Evolutionary conservation across 2,888 invertebrate genomes (phyloP).

Genomic region (Aricia artaxerxes): DNA sequence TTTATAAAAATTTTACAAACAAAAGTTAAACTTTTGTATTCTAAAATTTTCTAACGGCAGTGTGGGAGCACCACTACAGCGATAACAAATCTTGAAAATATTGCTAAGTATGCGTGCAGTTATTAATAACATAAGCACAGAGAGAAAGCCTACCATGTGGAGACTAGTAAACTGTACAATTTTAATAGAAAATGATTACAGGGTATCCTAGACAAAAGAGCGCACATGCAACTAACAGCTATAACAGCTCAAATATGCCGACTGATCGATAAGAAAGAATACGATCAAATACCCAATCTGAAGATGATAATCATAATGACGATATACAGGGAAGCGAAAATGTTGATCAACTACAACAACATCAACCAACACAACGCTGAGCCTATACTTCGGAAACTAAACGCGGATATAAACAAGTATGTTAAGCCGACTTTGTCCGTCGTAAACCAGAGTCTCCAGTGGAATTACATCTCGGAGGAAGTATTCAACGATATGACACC

Average conservation of each 20-base stretch:
- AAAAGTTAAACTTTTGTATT: too few species aligned
- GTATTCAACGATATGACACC: conserved; percentile 56
- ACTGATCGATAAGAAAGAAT: conserved; percentile 1
- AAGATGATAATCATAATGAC: conserved; percentile 36
- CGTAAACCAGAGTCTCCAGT: conserved; percentile 60
- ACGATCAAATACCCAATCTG: conserved; percentile 19
- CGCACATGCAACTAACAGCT: background rate
- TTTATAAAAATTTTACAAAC: too few species aligned
- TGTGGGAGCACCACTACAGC: too few species aligned
- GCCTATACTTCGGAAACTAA: conserved; percentile 51
- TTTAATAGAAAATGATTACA: background rate
- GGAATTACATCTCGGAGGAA: conserved; percentile 56
- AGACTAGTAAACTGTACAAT: background rate
- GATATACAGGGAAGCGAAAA: conserved; percentile 50
- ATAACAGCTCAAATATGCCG: background rate
- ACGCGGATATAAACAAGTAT: conserved; percentile 55
- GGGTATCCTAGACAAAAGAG: conserved; percentile 18
- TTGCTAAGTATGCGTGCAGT: too few species aligned
- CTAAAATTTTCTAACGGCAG: too few species aligned
- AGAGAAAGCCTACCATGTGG: background rate
- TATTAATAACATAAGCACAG: too few species aligned
- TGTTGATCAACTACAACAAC: conserved; percentile 64
- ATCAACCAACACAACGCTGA: conserved; percentile 58
- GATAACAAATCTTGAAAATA: too few species aligned
- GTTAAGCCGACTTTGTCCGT: conserved; percentile 61